Evolutionary conservation across 2,888 invertebrate species (phyloP).

Genomic region (Malthinus flaveolus): DNA sequence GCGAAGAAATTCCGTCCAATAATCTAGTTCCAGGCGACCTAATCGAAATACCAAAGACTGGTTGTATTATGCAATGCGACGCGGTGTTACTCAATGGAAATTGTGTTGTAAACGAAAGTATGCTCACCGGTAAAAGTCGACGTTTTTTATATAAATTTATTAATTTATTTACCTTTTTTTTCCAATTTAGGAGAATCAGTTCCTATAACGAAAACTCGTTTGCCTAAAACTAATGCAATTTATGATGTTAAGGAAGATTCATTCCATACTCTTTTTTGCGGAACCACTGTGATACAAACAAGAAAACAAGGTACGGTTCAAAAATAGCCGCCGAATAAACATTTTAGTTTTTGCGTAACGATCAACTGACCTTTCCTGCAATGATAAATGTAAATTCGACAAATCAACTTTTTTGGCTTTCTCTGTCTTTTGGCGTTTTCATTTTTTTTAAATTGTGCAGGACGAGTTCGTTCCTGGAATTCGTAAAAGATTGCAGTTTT

Average conservation of each 20-base stretch:
- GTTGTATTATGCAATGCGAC: conserved; percentile 90
- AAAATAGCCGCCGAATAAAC: neutral
- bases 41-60: conserved; percentile 77
- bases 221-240: conserved; percentile 68
- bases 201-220: conserved; percentile 89
- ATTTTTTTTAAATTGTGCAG: too few species aligned
- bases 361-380: too few species aligned
- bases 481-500: too few species aligned
- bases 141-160: conserved; percentile 1
- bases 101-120: conserved; percentile 92
- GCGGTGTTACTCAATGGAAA: conserved; percentile 83
- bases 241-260: conserved; percentile 85
- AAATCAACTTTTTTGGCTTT: too few species aligned
- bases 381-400: too few species aligned
- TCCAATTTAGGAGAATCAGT: conserved; percentile 86
- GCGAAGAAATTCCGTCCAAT: conserved; percentile 68
- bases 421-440: too few species aligned
- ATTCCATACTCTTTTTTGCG: conserved; percentile 85
- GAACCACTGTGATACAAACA: conserved; percentile 89
- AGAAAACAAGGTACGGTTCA: conserved; percentile 71
- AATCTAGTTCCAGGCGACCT: conserved; percentile 88
- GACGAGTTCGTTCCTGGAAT: too few species aligned
- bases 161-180: conserved; percentile 26
- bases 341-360: neutral
- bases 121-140: conserved; percentile 92